phyloP scores from a whole-genome alignment of 2,888 invertebrate species.

The Eupithecia abbreviata region DNA sequence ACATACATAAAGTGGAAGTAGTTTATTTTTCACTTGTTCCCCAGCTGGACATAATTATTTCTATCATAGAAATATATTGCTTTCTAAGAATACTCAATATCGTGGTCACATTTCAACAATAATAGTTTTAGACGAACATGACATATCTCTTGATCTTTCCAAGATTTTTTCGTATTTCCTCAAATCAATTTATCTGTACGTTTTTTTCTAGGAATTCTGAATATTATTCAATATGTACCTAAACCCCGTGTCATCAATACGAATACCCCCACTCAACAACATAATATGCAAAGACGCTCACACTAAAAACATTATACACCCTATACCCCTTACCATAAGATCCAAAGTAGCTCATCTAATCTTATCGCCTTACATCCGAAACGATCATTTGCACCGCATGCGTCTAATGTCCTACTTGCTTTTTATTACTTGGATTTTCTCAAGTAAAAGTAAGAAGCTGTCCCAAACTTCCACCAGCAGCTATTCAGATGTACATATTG shows the following conservation, averaged over 20 bases:
- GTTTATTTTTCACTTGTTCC: too few relatives aligned
- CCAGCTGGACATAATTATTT: too few relatives aligned
- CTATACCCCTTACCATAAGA: background rate
- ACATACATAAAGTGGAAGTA: too few relatives aligned
- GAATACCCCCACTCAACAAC: constrained; percentile 5
- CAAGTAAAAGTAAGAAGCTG: background rate
- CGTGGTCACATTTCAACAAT: too few relatives aligned
- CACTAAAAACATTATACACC: constrained; percentile 11
- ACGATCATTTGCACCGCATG: constrained; percentile 24
- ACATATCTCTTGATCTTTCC: background rate
- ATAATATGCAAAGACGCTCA: constrained; percentile 9
- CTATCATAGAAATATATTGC: too few relatives aligned
- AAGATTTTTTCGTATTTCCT: background rate
- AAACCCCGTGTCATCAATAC: background rate
- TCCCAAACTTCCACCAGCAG: background rate
- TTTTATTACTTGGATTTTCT: constrained; percentile 23
- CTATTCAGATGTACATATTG: too few relatives aligned
- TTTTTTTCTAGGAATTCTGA: background rate
- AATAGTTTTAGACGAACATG: too few relatives aligned
- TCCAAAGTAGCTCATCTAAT: constrained; percentile 6
- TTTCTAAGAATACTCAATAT: too few relatives aligned
- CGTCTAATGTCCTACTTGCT: constrained; percentile 19
- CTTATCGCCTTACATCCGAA: constrained; percentile 5
- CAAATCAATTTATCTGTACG: too few relatives aligned
- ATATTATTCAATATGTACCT: background rate